Conservation (phyloP, 2,113 vertebrate genomes). For the Lophotis ruficrista region DNA sequence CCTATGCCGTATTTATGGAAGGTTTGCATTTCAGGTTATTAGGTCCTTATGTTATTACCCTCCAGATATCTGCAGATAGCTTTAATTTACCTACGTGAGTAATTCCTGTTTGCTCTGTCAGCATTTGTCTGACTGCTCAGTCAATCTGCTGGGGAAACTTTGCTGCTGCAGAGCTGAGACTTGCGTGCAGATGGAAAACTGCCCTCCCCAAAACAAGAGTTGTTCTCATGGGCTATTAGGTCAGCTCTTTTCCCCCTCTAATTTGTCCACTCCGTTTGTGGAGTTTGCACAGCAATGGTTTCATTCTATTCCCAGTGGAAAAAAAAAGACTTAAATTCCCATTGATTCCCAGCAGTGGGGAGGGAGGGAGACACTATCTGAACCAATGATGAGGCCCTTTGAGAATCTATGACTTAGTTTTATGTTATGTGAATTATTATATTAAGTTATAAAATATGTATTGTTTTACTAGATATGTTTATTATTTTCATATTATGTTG, state of each 20-base stretch:
- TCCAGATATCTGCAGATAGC: background rate
- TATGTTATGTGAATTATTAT: background rate
- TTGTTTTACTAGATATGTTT: background rate
- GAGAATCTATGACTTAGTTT: background rate
- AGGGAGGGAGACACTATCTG: background rate
- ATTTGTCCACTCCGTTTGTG: background rate
- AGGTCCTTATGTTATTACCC: background rate
- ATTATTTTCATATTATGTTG: background rate
- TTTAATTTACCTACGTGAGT: background rate
- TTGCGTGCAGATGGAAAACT: background rate
- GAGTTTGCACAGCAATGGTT: background rate
- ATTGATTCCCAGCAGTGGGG: background rate
- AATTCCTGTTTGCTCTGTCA: rapidly evolving
- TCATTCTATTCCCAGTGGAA: background rate
- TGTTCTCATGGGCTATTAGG: background rate
- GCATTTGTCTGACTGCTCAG: rapidly evolving
- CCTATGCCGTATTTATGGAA: background rate
- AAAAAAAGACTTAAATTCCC: background rate
- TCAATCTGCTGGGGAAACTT: background rate
- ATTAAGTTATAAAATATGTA: background rate
- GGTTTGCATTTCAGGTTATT: background rate
- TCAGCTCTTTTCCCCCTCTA: background rate
- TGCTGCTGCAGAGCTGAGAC: background rate
- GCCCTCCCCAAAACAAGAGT: rapidly evolving
- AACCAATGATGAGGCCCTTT: background rate